Evolutionary conservation across 2,888 invertebrate genomes (phyloP).

Genomic region (Anagyrus pseudococci): DNA sequence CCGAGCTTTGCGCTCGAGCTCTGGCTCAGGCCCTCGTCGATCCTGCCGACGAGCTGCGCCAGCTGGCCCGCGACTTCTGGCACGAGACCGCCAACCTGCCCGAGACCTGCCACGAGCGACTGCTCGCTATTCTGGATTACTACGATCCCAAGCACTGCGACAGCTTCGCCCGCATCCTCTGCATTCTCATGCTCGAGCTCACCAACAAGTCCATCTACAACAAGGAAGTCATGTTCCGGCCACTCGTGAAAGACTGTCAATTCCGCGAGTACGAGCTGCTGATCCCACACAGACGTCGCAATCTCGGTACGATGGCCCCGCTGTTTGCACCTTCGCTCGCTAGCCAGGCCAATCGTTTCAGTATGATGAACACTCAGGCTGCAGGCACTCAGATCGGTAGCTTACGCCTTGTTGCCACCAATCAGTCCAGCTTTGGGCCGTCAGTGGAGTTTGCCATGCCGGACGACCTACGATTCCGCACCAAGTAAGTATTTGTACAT

Average conservation of each 20-base stretch:
- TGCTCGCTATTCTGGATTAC: conserved; percentile 66
- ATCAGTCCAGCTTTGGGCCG: conserved; percentile 1
- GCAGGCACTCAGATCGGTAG: not conserved
- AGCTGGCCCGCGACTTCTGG: conserved; percentile 65
- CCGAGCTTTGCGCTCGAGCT: not conserved
- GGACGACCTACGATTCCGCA: not conserved
- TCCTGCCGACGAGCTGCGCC: conserved; percentile 15
- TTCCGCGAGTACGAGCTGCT: conserved; percentile 57
- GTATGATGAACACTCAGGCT: not conserved
- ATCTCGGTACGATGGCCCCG: conserved; percentile 68
- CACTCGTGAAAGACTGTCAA: conserved; percentile 65
- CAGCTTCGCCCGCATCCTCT: conserved; percentile 67
- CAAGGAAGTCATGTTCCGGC: conserved; percentile 66
- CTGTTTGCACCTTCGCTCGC: conserved; percentile 68
- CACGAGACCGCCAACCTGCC: conserved; percentile 64
- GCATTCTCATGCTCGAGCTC: conserved; percentile 67
- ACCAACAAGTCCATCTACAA: conserved; percentile 65
- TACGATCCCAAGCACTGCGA: conserved; percentile 66
- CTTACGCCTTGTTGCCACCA: conserved; percentile 6
- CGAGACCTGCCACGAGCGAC: conserved; percentile 62
- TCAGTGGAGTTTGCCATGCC: not conserved
- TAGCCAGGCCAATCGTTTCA: conserved; percentile 48
- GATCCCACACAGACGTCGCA: conserved; percentile 66
- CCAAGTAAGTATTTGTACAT: not conserved
- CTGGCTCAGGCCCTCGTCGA: conserved; percentile 11